Percentiles rank a stretch among this genome's conserved stretches.
Evolutionary conservation across 1,140 invertebrate genomes (phyloP).

Genomic region (Penaeus chinensis): DNA sequence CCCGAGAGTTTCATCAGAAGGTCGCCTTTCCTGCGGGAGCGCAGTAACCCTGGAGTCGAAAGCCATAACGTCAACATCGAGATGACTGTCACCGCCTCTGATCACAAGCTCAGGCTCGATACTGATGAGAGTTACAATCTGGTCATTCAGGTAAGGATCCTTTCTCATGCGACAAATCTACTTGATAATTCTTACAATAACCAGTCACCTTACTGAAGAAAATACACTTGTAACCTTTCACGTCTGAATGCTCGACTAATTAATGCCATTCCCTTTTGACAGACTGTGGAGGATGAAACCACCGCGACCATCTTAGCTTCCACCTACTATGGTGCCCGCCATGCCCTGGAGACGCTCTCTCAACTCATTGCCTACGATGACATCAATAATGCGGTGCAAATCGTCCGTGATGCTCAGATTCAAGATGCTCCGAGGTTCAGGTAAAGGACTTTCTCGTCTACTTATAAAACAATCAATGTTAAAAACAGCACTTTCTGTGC

Average conservation of each 20-base stretch:
- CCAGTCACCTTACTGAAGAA: neutral
- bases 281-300: slow-evolving; percentile 27
- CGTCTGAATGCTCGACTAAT: neutral
- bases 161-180: neutral
- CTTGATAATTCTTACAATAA: neutral
- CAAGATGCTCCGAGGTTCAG: slow-evolving; percentile 37
- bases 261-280: neutral
- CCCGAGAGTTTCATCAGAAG: neutral
- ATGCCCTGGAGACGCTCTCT: slow-evolving; percentile 66
- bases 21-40: slow-evolving; percentile 26
- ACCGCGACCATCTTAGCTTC: slow-evolving; percentile 62
- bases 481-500: too few species aligned
- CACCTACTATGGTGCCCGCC: slow-evolving; percentile 66
- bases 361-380: slow-evolving; percentile 65
- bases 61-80: slow-evolving; percentile 38
- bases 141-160: slow-evolving; percentile 30
- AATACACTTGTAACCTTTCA: neutral
- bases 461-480: neutral
- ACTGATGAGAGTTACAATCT: slow-evolving; percentile 50
- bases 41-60: neutral
- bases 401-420: slow-evolving; percentile 18
- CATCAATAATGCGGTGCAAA: slow-evolving; percentile 35
- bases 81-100: slow-evolving; percentile 37
- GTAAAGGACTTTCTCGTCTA: neutral
- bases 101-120: slow-evolving; percentile 34